Conservation (phyloP, 2,888 invertebrate species). For the Aelia acuminata region DNA sequence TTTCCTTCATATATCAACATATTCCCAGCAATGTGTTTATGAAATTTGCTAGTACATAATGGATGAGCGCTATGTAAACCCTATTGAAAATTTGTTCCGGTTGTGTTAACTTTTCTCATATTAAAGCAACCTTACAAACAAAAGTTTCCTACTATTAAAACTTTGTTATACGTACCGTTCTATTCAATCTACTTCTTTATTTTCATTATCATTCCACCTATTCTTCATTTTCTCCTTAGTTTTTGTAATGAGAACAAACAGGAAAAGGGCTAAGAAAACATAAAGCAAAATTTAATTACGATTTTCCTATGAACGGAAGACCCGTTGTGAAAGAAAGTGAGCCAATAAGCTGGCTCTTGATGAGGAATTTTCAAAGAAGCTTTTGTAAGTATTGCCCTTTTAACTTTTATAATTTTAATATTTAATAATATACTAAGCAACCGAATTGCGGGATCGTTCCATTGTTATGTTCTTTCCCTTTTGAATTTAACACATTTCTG, state of each 20-base stretch:
- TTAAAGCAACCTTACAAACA: background rate
- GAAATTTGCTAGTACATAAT: background rate
- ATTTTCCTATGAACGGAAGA: background rate
- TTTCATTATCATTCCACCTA: too few species aligned
- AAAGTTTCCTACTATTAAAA: background rate
- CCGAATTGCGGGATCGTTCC: too few species aligned
- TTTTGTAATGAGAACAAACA: background rate
- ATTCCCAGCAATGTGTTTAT: background rate
- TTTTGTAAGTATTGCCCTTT: background rate
- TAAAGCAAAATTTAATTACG: background rate
- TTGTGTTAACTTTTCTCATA: constrained; percentile 1
- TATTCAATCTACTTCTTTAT: background rate
- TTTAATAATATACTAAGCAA: too few species aligned
- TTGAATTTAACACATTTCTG: too few species aligned
- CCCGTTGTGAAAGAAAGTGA: background rate
- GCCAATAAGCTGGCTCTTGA: background rate
- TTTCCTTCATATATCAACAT: background rate
- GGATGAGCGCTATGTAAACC: background rate
- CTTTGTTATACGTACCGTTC: background rate
- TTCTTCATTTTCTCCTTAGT: background rate
- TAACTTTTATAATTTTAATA: background rate
- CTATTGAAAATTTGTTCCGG: background rate
- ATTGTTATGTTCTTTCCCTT: too few species aligned
- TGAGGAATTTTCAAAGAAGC: background rate
- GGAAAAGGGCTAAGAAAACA: background rate